These are phyloP conservation scores for Lithobates sylvaticus DNA, from an alignment of 2,797 vertebrate species.

Conservation along the genomic window DNA sequence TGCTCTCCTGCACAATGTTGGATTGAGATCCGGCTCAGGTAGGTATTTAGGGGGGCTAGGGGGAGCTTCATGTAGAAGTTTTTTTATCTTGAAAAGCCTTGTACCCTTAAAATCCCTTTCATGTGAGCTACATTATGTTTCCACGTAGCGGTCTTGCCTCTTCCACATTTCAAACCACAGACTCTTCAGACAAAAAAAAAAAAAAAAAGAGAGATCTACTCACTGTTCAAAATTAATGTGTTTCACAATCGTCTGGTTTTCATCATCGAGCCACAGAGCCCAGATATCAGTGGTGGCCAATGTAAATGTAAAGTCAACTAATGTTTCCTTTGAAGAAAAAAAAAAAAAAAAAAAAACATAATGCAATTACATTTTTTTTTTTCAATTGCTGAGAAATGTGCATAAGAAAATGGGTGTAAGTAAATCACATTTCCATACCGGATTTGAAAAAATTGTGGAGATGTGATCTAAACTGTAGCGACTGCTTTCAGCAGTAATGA, in stretches of 20 bases:
- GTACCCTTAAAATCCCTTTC: too few relatives aligned
- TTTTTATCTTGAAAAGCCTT: too few relatives aligned
- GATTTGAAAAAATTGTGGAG: constrained; percentile 87
- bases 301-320: constrained; percentile 91
- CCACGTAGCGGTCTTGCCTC: too few relatives aligned
- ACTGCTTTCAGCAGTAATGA: constrained; percentile 85
- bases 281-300: constrained; percentile 91
- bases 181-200: neutral
- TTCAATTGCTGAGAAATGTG: too few relatives aligned
- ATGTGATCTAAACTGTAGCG: constrained; percentile 92
- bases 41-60: too few relatives aligned
- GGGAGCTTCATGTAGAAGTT: too few relatives aligned
- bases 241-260: constrained; percentile 87
- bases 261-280: constrained; percentile 91
- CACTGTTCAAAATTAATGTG: constrained; percentile 96
- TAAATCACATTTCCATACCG: constrained; percentile 75
- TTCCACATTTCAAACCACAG: too few relatives aligned
- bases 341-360: neutral
- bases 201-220: constrained; percentile 63
- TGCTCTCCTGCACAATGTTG: too few relatives aligned
- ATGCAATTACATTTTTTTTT: too few relatives aligned
- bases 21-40: too few relatives aligned
- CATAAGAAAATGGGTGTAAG: neutral
- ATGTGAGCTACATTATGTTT: too few relatives aligned
- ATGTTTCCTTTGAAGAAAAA: constrained; percentile 80